Conservation (phyloP, 1,140 invertebrate species). For the Hyles vespertilio region DNA sequence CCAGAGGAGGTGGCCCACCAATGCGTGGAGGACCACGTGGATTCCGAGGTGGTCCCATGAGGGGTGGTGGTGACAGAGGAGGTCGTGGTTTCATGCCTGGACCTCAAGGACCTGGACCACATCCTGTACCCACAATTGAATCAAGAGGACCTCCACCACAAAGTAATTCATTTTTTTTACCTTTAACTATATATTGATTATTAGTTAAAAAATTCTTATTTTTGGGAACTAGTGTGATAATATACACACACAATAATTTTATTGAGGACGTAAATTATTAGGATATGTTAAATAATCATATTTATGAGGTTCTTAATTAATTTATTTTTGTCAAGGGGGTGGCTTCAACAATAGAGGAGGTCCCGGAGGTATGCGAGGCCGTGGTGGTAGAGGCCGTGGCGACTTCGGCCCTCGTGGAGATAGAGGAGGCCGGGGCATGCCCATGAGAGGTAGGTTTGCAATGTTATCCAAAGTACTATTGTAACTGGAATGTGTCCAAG, state of each 20-base stretch:
- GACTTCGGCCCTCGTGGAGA: conserved; percentile 58
- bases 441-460: conserved; percentile 52
- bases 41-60: conserved; percentile 57
- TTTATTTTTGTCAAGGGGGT: conserved; percentile 35
- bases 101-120: conserved; percentile 68
- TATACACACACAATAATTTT: too few relatives aligned
- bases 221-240: too few relatives aligned
- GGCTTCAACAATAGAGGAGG: conserved; percentile 59
- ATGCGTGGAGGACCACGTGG: conserved; percentile 50
- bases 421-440: conserved; percentile 54
- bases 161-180: conserved; percentile 33
- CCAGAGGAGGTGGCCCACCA: conserved; percentile 42
- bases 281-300: too few relatives aligned
- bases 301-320: neutral
- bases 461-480: too few relatives aligned
- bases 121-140: conserved; percentile 72
- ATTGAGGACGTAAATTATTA: too few relatives aligned
- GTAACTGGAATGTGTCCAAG: too few relatives aligned
- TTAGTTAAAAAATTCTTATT: too few relatives aligned
- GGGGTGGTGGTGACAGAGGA: conserved; percentile 54
- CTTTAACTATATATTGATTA: too few relatives aligned
- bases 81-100: conserved; percentile 58
- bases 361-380: conserved; percentile 58
- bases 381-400: conserved; percentile 55
- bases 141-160: conserved; percentile 58